phyloP scores from a whole-genome alignment of 2,797 vertebrate species.

The Hirundo rustica region DNA sequence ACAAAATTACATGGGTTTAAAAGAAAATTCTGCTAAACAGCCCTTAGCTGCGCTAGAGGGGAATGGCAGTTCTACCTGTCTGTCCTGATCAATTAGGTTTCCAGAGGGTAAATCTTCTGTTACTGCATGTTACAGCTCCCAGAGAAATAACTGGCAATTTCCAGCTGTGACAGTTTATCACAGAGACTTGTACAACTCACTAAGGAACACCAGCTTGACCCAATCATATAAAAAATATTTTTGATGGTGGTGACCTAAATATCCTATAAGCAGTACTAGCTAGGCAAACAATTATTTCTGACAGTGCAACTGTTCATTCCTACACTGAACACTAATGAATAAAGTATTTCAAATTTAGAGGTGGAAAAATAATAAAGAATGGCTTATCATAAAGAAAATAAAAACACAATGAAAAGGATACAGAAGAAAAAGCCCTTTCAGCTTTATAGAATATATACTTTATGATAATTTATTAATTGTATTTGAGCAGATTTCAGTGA shows the following conservation, averaged over 20 bases:
- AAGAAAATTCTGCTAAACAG: neutral
- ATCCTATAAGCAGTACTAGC: neutral
- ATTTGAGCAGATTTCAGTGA: neutral
- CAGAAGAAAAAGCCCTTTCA: neutral
- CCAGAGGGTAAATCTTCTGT: neutral
- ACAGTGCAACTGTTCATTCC: neutral
- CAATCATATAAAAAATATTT: neutral
- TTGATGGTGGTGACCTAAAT: neutral
- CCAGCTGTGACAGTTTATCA: neutral
- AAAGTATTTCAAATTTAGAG: neutral
- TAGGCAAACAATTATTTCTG: neutral
- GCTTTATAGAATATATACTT: neutral
- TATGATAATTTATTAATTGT: neutral
- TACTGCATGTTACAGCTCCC: neutral
- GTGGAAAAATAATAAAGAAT: neutral
- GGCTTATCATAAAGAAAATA: neutral
- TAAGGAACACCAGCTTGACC: neutral
- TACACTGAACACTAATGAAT: neutral
- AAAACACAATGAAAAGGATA: neutral
- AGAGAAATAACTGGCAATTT: neutral
- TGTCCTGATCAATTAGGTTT: neutral
- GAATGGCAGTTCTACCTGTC: neutral
- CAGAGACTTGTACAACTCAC: neutral
- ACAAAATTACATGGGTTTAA: neutral
- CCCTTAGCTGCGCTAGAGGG: neutral